These are phyloP conservation scores for Hassar affinis DNA, from an alignment of 2,113 vertebrate genomes.

Conservation along the genomic window DNA sequence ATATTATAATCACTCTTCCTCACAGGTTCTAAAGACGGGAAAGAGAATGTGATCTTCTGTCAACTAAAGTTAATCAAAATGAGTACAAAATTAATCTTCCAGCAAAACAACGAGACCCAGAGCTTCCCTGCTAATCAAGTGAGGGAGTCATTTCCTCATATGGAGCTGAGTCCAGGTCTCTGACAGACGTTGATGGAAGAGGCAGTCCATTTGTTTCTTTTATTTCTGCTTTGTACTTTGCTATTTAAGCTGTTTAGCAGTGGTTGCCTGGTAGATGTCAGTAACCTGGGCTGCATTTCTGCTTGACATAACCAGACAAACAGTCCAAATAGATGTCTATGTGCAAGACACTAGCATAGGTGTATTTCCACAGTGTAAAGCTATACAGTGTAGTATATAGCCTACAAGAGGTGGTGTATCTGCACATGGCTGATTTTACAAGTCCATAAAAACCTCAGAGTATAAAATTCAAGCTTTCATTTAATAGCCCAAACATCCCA, in stretches of 20 bases:
- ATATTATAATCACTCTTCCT: background rate
- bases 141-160: constrained; percentile 36
- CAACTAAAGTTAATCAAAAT: constrained; percentile 14
- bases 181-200: constrained; percentile 24
- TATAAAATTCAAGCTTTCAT: background rate
- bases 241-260: background rate
- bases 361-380: background rate
- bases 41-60: background rate
- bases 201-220: constrained; percentile 18
- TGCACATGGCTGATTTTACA: background rate
- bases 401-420: background rate
- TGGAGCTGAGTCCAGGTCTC: constrained; percentile 24
- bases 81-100: constrained; percentile 17
- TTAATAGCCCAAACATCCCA: background rate
- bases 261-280: constrained; percentile 18
- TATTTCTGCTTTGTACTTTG: constrained; percentile 23
- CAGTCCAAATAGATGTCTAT: background rate
- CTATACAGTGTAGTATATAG: background rate
- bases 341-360: background rate
- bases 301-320: constrained; percentile 4
- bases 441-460: background rate
- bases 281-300: background rate
- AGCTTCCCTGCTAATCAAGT: constrained; percentile 30
- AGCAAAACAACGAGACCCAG: constrained; percentile 5
- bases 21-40: background rate